Evolutionary conservation across 2,888 invertebrate genomes (phyloP).

Genomic region (Ornithoptera alexandrae): DNA sequence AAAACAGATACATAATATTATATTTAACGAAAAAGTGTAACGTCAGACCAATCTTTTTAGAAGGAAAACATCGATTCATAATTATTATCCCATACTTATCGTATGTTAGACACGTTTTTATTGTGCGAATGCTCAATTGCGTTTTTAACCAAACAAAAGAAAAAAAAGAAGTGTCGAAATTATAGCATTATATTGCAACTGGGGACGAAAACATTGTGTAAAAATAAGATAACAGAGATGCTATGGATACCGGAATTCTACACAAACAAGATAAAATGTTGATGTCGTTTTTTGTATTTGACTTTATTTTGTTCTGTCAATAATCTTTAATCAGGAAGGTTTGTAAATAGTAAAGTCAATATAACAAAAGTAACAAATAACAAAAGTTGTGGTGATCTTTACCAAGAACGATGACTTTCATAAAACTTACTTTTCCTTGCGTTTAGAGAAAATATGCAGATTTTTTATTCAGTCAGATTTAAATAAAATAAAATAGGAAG

Average conservation of each 20-base stretch:
- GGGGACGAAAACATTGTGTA: background rate
- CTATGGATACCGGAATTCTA: background rate
- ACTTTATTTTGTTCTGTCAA: slow-evolving; percentile 7
- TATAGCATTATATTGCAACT: background rate
- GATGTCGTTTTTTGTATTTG: background rate
- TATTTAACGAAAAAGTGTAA: no score
- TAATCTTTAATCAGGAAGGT: background rate
- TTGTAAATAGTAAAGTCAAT: background rate
- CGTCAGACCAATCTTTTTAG: no score
- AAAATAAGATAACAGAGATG: slow-evolving; percentile 11
- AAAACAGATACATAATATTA: no score
- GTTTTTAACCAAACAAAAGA: no score
- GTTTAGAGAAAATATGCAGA: background rate
- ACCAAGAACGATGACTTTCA: background rate
- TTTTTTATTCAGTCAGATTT: no score
- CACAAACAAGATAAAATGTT: slow-evolving; percentile 2
- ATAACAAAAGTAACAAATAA: no score
- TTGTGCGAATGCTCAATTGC: no score
- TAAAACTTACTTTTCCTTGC: background rate
- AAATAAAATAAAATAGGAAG: no score
- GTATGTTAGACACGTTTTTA: background rate
- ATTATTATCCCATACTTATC: background rate
- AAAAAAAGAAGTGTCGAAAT: background rate
- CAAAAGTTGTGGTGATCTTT: background rate
- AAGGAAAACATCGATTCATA: background rate